Conservation (phyloP, 1,140 invertebrate genomes). For the Campodea augens region DNA sequence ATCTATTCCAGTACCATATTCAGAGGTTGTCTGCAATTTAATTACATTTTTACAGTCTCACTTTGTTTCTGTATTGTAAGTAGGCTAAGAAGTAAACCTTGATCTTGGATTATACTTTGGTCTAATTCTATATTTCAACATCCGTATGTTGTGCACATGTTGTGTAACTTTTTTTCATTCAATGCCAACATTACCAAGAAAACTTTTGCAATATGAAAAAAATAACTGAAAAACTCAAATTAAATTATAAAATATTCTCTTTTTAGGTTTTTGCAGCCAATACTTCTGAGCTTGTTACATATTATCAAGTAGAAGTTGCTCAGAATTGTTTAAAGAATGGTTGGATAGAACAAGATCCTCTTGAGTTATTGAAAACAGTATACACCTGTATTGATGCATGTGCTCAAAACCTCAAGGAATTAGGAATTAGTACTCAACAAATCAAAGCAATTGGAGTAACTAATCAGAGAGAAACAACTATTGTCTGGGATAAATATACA, state of each 20-base stretch:
- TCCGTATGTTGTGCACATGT: neutral
- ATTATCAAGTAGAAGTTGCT: constrained; percentile 69
- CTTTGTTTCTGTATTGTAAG: no score
- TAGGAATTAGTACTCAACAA: constrained; percentile 46
- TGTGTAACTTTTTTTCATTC: neutral
- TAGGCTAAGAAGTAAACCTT: no score
- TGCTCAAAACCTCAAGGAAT: constrained; percentile 34
- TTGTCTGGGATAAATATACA: constrained; percentile 77
- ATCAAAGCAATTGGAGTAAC: constrained; percentile 67
- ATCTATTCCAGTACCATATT: no score
- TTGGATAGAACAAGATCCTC: constrained; percentile 89
- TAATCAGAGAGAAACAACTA: constrained; percentile 85
- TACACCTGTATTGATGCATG: constrained; percentile 55
- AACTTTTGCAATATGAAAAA: no score
- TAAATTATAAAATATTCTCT: constrained; percentile 6
- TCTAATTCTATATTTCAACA: no score
- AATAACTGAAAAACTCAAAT: no score
- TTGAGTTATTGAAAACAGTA: constrained; percentile 60
- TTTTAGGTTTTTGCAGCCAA: constrained; percentile 64
- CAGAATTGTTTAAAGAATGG: constrained; percentile 66
- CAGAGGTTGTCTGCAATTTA: no score
- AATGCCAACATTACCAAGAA: no score
- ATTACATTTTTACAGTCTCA: no score
- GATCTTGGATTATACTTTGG: no score
- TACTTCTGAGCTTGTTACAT: constrained; percentile 57